phyloP scores from a whole-genome alignment of 2,113 vertebrate genomes.

The Lagopus muta region DNA sequence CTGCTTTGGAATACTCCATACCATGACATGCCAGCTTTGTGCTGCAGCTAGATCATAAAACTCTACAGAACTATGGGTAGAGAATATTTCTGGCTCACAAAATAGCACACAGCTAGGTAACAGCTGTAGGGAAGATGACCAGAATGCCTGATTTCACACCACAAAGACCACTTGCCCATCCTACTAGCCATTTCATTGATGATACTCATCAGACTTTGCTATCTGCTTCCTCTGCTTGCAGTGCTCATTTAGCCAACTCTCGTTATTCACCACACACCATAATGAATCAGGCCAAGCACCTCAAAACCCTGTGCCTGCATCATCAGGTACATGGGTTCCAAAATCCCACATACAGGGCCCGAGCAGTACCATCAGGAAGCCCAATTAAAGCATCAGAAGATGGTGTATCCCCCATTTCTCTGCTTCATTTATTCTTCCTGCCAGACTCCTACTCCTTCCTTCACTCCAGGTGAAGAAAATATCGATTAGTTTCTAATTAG shows the following conservation, averaged over 20 bases:
- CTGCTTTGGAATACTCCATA: constrained; percentile 24
- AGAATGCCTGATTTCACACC: background rate
- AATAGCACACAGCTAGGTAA: background rate
- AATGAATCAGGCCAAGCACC: background rate
- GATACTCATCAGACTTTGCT: background rate
- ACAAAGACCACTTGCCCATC: background rate
- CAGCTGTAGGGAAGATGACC: background rate
- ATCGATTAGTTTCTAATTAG: background rate
- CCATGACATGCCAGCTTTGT: background rate
- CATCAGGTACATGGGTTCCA: background rate
- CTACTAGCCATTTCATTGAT: background rate
- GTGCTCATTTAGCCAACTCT: background rate
- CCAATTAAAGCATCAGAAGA: background rate
- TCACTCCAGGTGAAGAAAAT: background rate
- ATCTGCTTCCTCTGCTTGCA: background rate
- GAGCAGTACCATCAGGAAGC: background rate
- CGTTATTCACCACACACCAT: background rate
- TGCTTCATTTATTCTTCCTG: background rate
- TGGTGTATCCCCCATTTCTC: background rate
- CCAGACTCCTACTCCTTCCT: background rate
- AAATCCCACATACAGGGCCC: background rate
- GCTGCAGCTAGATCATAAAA: background rate
- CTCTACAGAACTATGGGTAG: background rate
- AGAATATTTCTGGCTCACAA: background rate
- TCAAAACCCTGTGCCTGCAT: background rate